Percentiles rank a stretch among this genome's conserved stretches.
Evolutionary conservation across 1,140 invertebrate genomes (phyloP).

Genomic region (Lepidostoma basale): DNA sequence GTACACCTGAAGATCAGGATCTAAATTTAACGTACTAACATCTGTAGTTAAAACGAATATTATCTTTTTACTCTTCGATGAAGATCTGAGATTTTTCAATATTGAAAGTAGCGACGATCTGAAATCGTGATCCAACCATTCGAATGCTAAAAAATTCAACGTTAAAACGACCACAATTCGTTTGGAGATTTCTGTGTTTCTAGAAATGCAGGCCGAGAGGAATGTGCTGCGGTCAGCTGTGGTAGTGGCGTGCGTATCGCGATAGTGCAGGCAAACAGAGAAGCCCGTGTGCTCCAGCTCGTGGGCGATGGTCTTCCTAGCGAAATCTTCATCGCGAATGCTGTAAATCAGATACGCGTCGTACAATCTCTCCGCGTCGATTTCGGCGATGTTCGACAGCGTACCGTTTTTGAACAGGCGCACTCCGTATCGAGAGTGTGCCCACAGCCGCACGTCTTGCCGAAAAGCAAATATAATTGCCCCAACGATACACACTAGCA

Average conservation of each 20-base stretch:
- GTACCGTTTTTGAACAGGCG: slow-evolving; percentile 69
- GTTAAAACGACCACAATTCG: slow-evolving; percentile 57
- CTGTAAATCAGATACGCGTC: slow-evolving; percentile 90
- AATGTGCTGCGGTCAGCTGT: slow-evolving; percentile 40
- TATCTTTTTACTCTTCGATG: slow-evolving; percentile 38
- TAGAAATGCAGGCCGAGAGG: slow-evolving; percentile 56
- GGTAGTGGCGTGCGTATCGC: slow-evolving; percentile 65
- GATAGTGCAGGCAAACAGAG: slow-evolving; percentile 68
- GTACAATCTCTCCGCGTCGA: slow-evolving; percentile 76
- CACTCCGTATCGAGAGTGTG: slow-evolving; percentile 74
- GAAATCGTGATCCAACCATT: slow-evolving; percentile 43
- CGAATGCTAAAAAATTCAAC: slow-evolving; percentile 54
- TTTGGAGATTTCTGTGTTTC: slow-evolving; percentile 58
- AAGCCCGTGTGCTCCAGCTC: slow-evolving; percentile 76
- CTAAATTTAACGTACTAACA: slow-evolving; percentile 76
- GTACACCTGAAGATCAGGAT: slow-evolving; percentile 80
- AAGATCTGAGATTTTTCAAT: slow-evolving; percentile 34
- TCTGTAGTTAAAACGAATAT: slow-evolving; percentile 73
- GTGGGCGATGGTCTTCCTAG: slow-evolving; percentile 75
- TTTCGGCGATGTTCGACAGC: slow-evolving; percentile 59
- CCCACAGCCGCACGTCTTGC: slow-evolving; percentile 75
- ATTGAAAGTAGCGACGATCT: slow-evolving; percentile 38
- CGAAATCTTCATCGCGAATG: slow-evolving; percentile 82
- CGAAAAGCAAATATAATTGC: slow-evolving; percentile 77
- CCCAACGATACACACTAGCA: slow-evolving; percentile 70